These are phyloP conservation scores for Melanotaenia pygmaea DNA, from an alignment of 2,797 vertebrate species.

Conservation along the genomic window DNA sequence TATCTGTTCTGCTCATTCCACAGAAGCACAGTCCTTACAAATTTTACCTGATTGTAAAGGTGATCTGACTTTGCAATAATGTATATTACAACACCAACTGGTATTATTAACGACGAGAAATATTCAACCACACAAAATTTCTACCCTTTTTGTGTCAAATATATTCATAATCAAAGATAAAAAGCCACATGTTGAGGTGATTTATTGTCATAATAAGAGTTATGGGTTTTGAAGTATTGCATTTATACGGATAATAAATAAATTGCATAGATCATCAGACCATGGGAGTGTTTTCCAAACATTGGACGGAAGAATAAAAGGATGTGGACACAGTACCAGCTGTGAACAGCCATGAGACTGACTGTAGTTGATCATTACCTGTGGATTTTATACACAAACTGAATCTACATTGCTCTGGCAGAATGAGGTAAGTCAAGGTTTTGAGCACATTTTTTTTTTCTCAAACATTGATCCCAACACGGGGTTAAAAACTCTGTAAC, in stretches of 20 bases:
- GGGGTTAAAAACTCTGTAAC: conserved; percentile 59
- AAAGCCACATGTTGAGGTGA: conserved; percentile 46
- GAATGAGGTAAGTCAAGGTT: conserved; percentile 77
- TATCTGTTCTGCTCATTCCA: not conserved
- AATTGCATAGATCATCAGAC: conserved; percentile 79
- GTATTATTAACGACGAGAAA: not conserved
- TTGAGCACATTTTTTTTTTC: conserved; percentile 55
- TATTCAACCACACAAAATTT: not conserved
- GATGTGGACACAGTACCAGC: conserved; percentile 79
- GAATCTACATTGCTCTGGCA: conserved; percentile 67
- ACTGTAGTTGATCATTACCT: conserved; percentile 59
- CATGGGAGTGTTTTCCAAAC: conserved; percentile 60
- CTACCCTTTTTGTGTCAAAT: not conserved
- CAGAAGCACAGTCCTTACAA: not conserved
- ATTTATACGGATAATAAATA: conserved; percentile 73
- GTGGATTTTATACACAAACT: conserved; percentile 58
- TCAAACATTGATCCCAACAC: conserved; percentile 43
- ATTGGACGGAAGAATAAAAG: conserved; percentile 68
- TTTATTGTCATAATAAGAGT: conserved; percentile 35
- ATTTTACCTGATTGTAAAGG: not conserved
- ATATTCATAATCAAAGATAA: conserved; percentile 22
- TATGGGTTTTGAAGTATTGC: conserved; percentile 67
- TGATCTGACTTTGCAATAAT: not conserved
- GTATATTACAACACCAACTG: not conserved
- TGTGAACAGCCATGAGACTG: conserved; percentile 72